Evolutionary conservation across 2,113 vertebrate species (phyloP).

Genomic region (Shinisaurus crocodilurus): DNA sequence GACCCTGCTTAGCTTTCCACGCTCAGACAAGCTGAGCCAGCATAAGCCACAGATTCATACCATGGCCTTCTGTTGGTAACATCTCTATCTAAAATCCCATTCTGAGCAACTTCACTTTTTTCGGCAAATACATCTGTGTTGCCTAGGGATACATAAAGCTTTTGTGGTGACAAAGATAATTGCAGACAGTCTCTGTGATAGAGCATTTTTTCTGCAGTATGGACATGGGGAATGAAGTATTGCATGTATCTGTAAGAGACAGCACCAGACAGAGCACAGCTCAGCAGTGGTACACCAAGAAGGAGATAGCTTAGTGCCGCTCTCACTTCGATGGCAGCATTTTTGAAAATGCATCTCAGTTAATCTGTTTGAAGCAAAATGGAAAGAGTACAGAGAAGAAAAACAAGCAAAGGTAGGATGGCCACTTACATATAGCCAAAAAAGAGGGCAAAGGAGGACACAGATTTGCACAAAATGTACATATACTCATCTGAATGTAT

Average conservation of each 20-base stretch:
- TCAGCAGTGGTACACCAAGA: not conserved
- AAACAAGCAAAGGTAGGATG: not conserved
- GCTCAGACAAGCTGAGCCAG: no score
- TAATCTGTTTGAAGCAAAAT: not conserved
- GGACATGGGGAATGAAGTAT: not conserved
- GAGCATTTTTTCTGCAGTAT: rapidly evolving
- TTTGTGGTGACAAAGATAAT: not conserved
- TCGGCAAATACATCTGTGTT: not conserved
- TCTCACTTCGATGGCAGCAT: not conserved
- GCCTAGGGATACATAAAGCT: rapidly evolving
- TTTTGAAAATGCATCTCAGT: not conserved
- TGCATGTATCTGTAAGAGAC: not conserved
- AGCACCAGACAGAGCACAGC: not conserved
- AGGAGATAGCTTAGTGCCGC: not conserved
- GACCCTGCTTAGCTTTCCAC: no score
- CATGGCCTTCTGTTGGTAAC: not conserved
- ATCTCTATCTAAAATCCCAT: not conserved
- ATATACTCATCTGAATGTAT: not conserved
- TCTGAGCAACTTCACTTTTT: not conserved
- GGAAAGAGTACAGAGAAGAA: not conserved
- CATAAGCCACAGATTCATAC: no score
- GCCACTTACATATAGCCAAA: not conserved
- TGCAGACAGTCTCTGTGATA: rapidly evolving
- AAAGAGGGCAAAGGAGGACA: not conserved
- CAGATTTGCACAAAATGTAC: not conserved